Conservation (phyloP, 2,797 vertebrate genomes). For the Fistularia tabacaria region DNA sequence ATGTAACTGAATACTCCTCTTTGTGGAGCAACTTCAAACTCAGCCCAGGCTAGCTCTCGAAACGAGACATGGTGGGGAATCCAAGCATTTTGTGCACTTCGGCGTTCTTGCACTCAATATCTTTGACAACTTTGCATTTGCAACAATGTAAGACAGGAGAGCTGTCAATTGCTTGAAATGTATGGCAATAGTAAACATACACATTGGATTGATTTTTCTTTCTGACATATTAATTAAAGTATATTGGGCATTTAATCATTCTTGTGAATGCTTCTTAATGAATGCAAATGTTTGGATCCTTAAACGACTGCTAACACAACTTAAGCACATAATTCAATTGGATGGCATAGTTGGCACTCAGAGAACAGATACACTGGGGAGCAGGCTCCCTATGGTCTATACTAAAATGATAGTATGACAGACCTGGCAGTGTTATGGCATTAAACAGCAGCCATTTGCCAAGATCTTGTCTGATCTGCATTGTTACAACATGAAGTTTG, state of each 20-base stretch:
- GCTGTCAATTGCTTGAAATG: no score
- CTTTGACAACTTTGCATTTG: no score
- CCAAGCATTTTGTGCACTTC: not conserved
- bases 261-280: slow-evolving; percentile 49
- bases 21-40: slow-evolving; percentile 19
- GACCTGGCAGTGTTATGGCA: slow-evolving; percentile 34
- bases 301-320: slow-evolving; percentile 55
- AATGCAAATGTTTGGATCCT: slow-evolving; percentile 64
- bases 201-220: slow-evolving; percentile 14
- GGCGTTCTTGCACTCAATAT: no score
- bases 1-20: slow-evolving; percentile 27
- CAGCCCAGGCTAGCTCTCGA: slow-evolving; percentile 10
- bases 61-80: not conserved
- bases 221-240: slow-evolving; percentile 36
- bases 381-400: slow-evolving; percentile 38
- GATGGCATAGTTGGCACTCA: slow-evolving; percentile 58
- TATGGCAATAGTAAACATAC: slow-evolving; percentile 20
- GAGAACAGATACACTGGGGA: slow-evolving; percentile 46
- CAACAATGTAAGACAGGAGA: no score
- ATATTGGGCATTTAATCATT: slow-evolving; percentile 52
- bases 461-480: slow-evolving; percentile 42
- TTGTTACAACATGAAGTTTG: slow-evolving; percentile 32
- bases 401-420: slow-evolving; percentile 43
- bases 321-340: slow-evolving; percentile 64
- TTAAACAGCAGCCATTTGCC: slow-evolving; percentile 42